A percentile compares a stretch with the other conserved stretches of the same genome.
phyloP scores from a whole-genome alignment of 2,113 vertebrate species.

The Gobio gobio region DNA sequence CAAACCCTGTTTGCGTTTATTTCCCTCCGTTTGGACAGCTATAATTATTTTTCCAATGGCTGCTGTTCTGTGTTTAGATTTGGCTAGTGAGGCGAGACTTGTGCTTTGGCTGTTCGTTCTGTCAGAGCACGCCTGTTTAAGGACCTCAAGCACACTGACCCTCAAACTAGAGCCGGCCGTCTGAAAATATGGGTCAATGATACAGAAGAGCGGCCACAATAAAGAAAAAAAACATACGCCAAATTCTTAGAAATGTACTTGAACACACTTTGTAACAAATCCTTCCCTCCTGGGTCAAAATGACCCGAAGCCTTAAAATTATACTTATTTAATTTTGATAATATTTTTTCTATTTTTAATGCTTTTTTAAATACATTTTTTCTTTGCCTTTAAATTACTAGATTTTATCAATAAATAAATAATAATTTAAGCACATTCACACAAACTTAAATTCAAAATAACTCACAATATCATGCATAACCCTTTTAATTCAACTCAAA shows the following conservation, averaged over 20 bases:
- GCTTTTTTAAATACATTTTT: no score
- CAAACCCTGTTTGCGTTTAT: conserved; percentile 27
- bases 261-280: no score
- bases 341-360: no score
- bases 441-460: no score
- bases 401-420: no score
- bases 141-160: conserved; percentile 18
- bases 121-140: conserved; percentile 42
- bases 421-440: no score
- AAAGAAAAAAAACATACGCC: background rate
- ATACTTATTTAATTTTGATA: no score
- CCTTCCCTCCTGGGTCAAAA: no score
- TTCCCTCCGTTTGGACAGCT: conserved; percentile 48
- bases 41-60: conserved; percentile 70
- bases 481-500: no score
- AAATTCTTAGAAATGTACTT: background rate
- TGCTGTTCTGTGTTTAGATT: conserved; percentile 67
- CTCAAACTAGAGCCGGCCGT: background rate
- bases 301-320: no score
- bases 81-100: conserved; percentile 61
- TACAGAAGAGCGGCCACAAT: background rate
- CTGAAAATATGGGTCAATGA: background rate
- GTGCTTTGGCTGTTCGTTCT: conserved; percentile 65
- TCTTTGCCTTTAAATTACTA: no score
- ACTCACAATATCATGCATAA: no score